These are phyloP conservation scores for Tetramorium bicarinatum DNA, from an alignment of 2,888 invertebrate genomes.

Conservation along the genomic window DNA sequence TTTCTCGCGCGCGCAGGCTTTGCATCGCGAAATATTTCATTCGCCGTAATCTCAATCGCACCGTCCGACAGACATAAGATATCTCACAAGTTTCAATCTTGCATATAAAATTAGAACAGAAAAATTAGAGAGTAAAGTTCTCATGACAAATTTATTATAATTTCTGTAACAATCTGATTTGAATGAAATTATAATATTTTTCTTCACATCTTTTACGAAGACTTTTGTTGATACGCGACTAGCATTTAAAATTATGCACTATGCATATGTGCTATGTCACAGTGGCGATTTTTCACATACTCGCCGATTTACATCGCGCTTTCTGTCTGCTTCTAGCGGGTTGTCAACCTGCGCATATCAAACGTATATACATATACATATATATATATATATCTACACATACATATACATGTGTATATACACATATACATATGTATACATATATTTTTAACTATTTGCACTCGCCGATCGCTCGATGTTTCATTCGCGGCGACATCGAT, in stretches of 20 bases:
- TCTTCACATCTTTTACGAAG: background rate
- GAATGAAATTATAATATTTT: background rate
- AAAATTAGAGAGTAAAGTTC: background rate
- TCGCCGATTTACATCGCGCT: background rate
- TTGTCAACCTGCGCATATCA: slow-evolving; percentile 7
- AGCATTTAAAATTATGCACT: background rate
- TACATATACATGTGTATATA: background rate
- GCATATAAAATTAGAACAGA: background rate
- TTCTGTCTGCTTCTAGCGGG: slow-evolving; percentile 8
- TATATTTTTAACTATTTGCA: slow-evolving; percentile 51
- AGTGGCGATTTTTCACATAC: slow-evolving; percentile 16
- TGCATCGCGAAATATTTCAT: background rate
- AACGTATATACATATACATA: background rate
- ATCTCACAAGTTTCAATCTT: background rate
- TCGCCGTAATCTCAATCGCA: background rate
- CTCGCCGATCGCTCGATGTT: slow-evolving; percentile 59
- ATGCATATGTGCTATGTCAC: background rate
- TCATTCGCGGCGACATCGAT: slow-evolving; percentile 59
- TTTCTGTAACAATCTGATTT: background rate
- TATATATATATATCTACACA: background rate
- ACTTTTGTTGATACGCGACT: background rate
- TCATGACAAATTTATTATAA: background rate
- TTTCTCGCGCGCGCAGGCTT: background rate
- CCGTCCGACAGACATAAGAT: background rate
- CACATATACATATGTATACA: background rate